Conservation (phyloP, 2,888 invertebrate genomes). For the Drosophila buzzatii region DNA sequence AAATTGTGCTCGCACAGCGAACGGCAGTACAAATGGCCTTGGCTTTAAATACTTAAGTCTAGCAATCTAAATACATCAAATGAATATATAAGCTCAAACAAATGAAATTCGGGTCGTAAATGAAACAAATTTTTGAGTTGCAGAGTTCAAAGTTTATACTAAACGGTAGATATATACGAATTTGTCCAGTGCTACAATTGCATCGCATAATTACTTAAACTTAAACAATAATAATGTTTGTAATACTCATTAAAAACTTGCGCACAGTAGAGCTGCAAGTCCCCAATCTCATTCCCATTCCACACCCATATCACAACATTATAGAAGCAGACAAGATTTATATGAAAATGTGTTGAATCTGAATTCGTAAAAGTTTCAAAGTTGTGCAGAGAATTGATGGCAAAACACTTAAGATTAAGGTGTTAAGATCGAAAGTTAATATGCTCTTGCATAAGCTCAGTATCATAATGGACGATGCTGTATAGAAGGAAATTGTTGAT, state of each 20-base stretch:
- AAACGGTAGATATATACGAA: conserved; percentile 29
- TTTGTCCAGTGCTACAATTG: conserved; percentile 54
- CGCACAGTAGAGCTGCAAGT: conserved; percentile 3
- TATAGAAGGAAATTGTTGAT: conserved; percentile 8
- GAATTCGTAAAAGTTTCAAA: neutral
- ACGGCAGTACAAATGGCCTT: conserved; percentile 78
- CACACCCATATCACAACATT: conserved; percentile 71
- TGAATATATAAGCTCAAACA: conserved; percentile 36
- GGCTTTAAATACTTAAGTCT: conserved; percentile 72
- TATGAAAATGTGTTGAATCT: conserved; percentile 5
- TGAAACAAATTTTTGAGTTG: conserved; percentile 28
- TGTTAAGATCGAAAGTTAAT: conserved; percentile 17
- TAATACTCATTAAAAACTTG: conserved; percentile 51
- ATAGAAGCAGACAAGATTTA: conserved; percentile 32
- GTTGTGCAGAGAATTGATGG: conserved; percentile 8
- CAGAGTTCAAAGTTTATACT: conserved; percentile 53
- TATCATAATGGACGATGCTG: conserved; percentile 2
- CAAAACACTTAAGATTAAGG: conserved; percentile 33
- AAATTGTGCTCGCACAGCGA: conserved; percentile 63
- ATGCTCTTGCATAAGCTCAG: conserved; percentile 33
- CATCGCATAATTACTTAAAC: conserved; percentile 59
- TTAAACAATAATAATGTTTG: conserved; percentile 33
- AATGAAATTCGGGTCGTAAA: conserved; percentile 28
- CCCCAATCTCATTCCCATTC: conserved; percentile 36
- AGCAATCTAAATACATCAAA: conserved; percentile 19